Percentiles rank a stretch among this genome's conserved stretches.
These are phyloP conservation scores for Lagria hirta DNA, from an alignment of 2,888 invertebrate genomes.

Conservation along the genomic window DNA sequence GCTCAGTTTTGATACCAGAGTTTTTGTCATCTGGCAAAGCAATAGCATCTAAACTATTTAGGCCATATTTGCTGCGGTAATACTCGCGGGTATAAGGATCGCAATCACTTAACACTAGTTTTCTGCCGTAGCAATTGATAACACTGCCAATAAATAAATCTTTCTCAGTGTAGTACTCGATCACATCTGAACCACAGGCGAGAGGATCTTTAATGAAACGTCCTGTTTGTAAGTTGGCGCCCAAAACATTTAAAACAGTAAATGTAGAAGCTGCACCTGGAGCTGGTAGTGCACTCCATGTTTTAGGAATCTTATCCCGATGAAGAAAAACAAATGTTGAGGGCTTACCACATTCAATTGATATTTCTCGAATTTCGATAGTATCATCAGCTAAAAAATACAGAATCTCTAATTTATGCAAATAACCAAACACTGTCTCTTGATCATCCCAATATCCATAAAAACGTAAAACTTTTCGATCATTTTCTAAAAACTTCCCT, in stretches of 20 bases:
- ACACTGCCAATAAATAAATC: conserved; percentile 82
- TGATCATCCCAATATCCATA: conserved; percentile 90
- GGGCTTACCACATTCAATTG: conserved; percentile 68
- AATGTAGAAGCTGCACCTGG: conserved; percentile 57
- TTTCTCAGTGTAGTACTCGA: conserved; percentile 64
- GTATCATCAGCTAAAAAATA: conserved; percentile 88
- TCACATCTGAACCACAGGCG: conserved; percentile 55
- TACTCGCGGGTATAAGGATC: conserved; percentile 85
- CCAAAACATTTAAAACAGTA: conserved; percentile 66
- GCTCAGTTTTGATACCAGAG: conserved; percentile 41
- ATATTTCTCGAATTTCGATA: conserved; percentile 80
- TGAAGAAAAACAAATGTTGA: conserved; percentile 72
- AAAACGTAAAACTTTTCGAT: conserved; percentile 75
- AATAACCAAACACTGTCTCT: conserved; percentile 71
- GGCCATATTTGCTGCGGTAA: conserved; percentile 60
- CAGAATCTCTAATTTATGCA: conserved; percentile 77
- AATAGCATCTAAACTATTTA: conserved; percentile 67
- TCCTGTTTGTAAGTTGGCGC: conserved; percentile 56
- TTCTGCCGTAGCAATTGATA: conserved; percentile 79
- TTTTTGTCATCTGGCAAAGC: conserved; percentile 53
- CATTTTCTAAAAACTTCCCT: conserved; percentile 80
- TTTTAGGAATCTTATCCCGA: conserved; percentile 77
- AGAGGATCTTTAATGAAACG: conserved; percentile 63
- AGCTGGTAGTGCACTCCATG: conserved; percentile 51
- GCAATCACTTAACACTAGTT: conserved; percentile 77